Conservation (phyloP, 2,113 vertebrate species). For the Trochalopteron elliotii region DNA sequence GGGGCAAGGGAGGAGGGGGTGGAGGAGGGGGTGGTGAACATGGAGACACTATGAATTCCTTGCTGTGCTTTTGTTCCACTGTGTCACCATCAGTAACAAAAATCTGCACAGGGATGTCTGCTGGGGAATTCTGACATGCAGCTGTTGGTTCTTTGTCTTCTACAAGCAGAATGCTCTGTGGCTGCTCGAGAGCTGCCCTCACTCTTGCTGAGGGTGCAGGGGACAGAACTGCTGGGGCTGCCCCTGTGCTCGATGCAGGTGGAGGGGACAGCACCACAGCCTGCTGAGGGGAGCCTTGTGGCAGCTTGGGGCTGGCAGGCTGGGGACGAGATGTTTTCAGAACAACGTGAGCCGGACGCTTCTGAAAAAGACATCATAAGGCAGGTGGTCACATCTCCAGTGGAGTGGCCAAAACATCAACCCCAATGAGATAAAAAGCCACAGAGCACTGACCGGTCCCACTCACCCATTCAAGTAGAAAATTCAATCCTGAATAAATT, state of each 20-base stretch:
- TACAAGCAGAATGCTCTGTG: neutral
- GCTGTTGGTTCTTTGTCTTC: neutral
- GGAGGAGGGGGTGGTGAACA: neutral
- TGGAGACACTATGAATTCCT: neutral
- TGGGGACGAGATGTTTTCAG: conserved; percentile 73
- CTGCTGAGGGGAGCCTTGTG: neutral
- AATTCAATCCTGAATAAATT: neutral
- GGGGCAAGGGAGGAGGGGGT: neutral
- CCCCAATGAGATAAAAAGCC: neutral
- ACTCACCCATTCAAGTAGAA: neutral
- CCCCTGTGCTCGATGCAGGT: conserved; percentile 43
- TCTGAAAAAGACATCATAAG: conserved; percentile 70
- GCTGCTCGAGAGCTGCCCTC: conserved; percentile 26
- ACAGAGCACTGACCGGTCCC: neutral
- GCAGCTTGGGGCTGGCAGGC: conserved; percentile 7
- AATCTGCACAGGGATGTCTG: conserved; percentile 74
- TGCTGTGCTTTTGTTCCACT: neutral
- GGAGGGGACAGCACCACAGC: neutral
- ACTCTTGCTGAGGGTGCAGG: conserved; percentile 50
- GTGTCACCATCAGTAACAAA: conserved; percentile 27
- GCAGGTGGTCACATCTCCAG: neutral
- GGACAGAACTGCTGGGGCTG: neutral
- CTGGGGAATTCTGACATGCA: neutral
- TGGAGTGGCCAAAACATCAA: neutral
- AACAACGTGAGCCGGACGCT: conserved; percentile 74